Percentiles rank a stretch among this genome's conserved stretches.
Conservation (phyloP, 1,140 invertebrate species). For the Hyles euphorbiae region DNA sequence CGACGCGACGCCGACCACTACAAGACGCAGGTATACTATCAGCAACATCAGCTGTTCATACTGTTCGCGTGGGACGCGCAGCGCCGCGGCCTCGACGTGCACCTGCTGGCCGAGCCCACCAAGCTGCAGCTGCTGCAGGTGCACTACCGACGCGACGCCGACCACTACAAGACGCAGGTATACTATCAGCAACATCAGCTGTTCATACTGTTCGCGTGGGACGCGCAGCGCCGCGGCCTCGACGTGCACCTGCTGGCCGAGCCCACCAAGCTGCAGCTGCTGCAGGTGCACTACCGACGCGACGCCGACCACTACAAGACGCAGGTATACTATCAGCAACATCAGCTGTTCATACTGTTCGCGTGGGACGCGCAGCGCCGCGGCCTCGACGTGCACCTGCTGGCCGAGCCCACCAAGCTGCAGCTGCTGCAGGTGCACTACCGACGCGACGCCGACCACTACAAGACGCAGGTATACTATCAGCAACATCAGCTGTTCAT, state of each 20-base stretch:
- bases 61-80: slow-evolving; percentile 98
- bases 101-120: slow-evolving; percentile 97
- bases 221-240: slow-evolving; percentile 94
- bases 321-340: too few species aligned
- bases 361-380: slow-evolving; percentile 98
- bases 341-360: too few species aligned
- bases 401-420: slow-evolving; percentile 98
- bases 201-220: slow-evolving; percentile 91
- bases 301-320: slow-evolving; percentile 93
- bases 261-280: slow-evolving; percentile 96
- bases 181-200: neutral
- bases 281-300: slow-evolving; percentile 93
- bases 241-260: slow-evolving; percentile 98
- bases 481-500: too few species aligned
- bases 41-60: neutral
- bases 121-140: slow-evolving; percentile 94
- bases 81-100: slow-evolving; percentile 95
- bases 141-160: slow-evolving; percentile 93
- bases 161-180: slow-evolving; percentile 87
- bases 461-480: slow-evolving; percentile 85
- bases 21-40: slow-evolving; percentile 79
- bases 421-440: slow-evolving; percentile 95
- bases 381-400: slow-evolving; percentile 96
- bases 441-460: slow-evolving; percentile 90
- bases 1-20: slow-evolving; percentile 92